Conservation (phyloP, 2,888 invertebrate genomes). For the Plebejus argus region DNA sequence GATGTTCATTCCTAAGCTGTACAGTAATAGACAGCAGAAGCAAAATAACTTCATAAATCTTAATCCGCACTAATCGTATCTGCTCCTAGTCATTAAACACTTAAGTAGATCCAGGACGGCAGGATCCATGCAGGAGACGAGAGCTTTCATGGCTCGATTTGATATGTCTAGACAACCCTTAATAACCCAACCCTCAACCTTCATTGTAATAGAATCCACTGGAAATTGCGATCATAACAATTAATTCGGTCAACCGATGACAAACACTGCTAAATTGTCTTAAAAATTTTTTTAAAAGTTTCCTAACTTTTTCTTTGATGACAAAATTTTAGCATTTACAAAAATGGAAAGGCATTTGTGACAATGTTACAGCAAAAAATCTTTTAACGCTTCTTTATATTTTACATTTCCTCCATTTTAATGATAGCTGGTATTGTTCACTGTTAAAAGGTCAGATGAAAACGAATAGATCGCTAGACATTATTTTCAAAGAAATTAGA, state of each 20-base stretch:
- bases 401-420: constrained; percentile 17
- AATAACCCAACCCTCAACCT: neutral
- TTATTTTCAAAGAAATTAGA: constrained; percentile 49
- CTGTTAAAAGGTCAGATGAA: constrained; percentile 28
- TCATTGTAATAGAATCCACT: neutral
- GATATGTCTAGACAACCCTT: neutral
- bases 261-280: neutral
- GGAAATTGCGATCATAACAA: neutral
- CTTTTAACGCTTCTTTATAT: constrained; percentile 27
- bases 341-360: constrained; percentile 1
- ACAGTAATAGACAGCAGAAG: too few relatives aligned
- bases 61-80: neutral
- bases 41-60: neutral
- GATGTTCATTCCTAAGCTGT: too few relatives aligned
- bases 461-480: constrained; percentile 26
- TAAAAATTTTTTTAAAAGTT: neutral
- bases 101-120: neutral
- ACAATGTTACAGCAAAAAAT: neutral
- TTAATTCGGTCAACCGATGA: neutral
- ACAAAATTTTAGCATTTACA: constrained; percentile 5
- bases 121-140: neutral
- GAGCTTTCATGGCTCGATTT: neutral
- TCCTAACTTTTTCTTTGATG: neutral
- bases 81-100: neutral
- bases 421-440: constrained; percentile 23